phyloP scores from a whole-genome alignment of 2,113 vertebrate genomes.

The Protobothrops mucrosquamatus region DNA sequence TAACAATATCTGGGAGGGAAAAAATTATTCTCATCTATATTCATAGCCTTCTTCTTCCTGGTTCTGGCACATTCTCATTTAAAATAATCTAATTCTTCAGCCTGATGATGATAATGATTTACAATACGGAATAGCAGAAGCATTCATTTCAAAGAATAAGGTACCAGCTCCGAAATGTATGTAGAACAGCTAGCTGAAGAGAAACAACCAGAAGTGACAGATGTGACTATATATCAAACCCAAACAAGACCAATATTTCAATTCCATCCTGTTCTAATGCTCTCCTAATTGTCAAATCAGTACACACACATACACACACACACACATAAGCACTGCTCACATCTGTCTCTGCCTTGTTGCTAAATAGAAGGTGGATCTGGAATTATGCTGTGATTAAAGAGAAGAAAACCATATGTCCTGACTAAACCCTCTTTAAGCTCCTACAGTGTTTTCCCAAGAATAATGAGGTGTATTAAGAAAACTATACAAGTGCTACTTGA shows the following conservation, averaged over 20 bases:
- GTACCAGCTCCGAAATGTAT: not conserved
- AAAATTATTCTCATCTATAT: not conserved
- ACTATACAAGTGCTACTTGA: constrained; percentile 5
- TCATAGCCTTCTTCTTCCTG: not conserved
- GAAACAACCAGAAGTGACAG: not conserved
- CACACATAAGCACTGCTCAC: not conserved
- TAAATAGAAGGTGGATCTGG: not conserved
- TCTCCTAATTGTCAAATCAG: not conserved
- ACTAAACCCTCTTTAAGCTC: constrained; percentile 13
- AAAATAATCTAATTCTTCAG: not conserved
- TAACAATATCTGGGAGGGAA: not conserved
- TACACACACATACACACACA: not conserved
- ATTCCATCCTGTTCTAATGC: not conserved
- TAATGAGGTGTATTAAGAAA: constrained; percentile 29
- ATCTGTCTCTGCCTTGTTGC: constrained; percentile 6
- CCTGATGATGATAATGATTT: not conserved
- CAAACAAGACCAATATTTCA: not conserved
- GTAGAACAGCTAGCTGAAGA: not conserved
- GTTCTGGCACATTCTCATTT: too few relatives aligned
- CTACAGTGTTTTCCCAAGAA: constrained; percentile 13
- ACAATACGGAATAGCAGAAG: not conserved
- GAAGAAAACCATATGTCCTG: constrained; percentile 11
- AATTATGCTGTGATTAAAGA: constrained; percentile 17
- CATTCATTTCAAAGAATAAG: not conserved
- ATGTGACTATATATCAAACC: not conserved